Conservation (phyloP, 2,888 invertebrate species). For the Nomada lathburiana region DNA sequence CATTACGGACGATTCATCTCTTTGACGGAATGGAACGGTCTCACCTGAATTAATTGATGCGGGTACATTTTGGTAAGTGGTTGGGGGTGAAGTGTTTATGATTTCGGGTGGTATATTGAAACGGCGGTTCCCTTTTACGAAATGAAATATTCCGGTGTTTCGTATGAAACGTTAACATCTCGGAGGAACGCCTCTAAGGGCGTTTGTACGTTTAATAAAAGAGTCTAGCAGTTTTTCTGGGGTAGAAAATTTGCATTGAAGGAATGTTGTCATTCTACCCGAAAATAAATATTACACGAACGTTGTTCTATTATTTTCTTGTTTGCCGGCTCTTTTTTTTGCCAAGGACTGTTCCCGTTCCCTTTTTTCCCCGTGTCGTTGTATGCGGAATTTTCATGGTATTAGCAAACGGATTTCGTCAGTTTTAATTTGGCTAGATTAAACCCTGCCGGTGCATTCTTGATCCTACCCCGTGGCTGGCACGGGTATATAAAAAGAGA, state of each 20-base stretch:
- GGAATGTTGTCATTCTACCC: too few relatives aligned
- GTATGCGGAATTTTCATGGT: conserved; percentile 9
- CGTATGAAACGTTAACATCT: too few relatives aligned
- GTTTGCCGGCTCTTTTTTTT: not conserved
- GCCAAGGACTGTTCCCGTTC: not conserved
- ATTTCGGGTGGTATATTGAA: too few relatives aligned
- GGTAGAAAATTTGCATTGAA: too few relatives aligned
- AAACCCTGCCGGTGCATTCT: conserved; percentile 15
- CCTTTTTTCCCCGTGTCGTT: not conserved
- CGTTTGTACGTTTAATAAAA: too few relatives aligned
- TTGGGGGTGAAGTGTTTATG: not conserved
- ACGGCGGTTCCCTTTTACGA: too few relatives aligned
- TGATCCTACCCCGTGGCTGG: not conserved
- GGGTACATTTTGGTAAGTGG: not conserved
- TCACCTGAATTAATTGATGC: not conserved
- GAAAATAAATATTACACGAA: too few relatives aligned
- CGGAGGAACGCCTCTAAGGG: too few relatives aligned
- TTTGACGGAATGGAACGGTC: not conserved
- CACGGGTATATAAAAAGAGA: not conserved
- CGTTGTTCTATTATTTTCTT: too few relatives aligned
- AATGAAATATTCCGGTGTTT: too few relatives aligned
- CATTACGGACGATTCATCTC: not conserved
- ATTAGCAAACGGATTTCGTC: conserved; percentile 26
- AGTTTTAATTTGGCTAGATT: conserved; percentile 29
- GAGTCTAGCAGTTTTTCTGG: too few relatives aligned